Percentiles rank a stretch among this genome's conserved stretches.
Conservation (phyloP, 2,113 vertebrate genomes). For the Hippocampus guttulatus region DNA sequence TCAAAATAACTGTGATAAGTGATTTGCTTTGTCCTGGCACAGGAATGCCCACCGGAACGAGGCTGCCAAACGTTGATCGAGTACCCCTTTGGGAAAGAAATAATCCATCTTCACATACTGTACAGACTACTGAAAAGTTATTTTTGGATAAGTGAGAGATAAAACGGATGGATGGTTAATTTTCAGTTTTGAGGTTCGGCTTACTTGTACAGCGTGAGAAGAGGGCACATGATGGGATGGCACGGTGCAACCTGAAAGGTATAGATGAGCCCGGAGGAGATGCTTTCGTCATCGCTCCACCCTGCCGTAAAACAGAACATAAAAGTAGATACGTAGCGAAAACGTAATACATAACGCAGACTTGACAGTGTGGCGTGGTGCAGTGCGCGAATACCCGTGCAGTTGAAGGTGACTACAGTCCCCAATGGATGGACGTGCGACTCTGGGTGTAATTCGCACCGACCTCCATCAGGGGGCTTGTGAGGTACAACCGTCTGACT, state of each 20-base stretch:
- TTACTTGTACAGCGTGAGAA: slow-evolving; percentile 71
- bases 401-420: slow-evolving; percentile 67
- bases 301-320: slow-evolving; percentile 51
- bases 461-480: slow-evolving; percentile 63
- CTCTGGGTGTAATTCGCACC: slow-evolving; percentile 64
- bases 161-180: background rate
- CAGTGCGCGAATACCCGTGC: slow-evolving; percentile 63
- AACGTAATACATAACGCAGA: no score
- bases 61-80: slow-evolving; percentile 52
- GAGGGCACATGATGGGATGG: slow-evolving; percentile 42
- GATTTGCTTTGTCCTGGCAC: slow-evolving; percentile 24
- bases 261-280: slow-evolving; percentile 70
- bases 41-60: slow-evolving; percentile 63
- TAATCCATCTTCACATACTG: background rate
- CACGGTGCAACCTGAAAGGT: slow-evolving; percentile 67
- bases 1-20: slow-evolving; percentile 55
- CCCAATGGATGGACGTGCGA: slow-evolving; percentile 61
- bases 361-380: background rate
- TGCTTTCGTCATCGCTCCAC: slow-evolving; percentile 63
- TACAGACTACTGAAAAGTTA: no score
- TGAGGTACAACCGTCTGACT: slow-evolving; percentile 51
- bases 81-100: slow-evolving; percentile 63
- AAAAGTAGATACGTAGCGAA: no score
- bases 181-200: background rate
- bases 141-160: no score